Conservation (phyloP, 2,888 invertebrate species). For the Cheiracanthium punctorium region DNA sequence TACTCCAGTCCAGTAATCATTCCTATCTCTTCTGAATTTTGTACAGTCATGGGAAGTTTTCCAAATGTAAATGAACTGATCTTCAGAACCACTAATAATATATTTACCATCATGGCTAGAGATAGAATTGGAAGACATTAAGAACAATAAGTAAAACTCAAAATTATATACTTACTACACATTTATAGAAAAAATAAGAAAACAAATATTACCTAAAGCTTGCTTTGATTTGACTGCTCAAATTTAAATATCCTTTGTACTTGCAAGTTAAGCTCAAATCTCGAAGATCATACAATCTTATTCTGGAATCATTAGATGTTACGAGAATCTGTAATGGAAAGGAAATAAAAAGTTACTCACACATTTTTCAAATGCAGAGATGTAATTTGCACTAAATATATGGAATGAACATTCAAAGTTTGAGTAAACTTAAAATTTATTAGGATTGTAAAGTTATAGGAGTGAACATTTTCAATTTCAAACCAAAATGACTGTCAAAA, state of each 20-base stretch:
- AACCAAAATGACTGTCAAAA: too few relatives aligned
- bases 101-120: constrained; percentile 91
- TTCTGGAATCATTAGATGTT: constrained; percentile 97
- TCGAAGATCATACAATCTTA: constrained; percentile 94
- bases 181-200: not conserved
- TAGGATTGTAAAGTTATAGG: too few relatives aligned
- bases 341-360: too few relatives aligned
- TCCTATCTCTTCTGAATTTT: constrained; percentile 94
- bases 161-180: too few relatives aligned
- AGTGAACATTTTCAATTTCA: too few relatives aligned
- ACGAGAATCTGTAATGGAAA: constrained; percentile 83
- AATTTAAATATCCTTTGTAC: constrained; percentile 94
- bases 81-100: constrained; percentile 97
- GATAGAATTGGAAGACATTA: not conserved
- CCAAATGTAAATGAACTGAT: constrained; percentile 98
- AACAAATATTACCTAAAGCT: constrained; percentile 82
- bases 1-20: constrained; percentile 98
- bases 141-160: not conserved
- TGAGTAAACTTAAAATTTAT: too few relatives aligned
- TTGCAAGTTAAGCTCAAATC: constrained; percentile 96
- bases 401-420: too few relatives aligned
- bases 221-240: constrained; percentile 97
- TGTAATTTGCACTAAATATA: too few relatives aligned
- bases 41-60: constrained; percentile 97
- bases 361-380: too few relatives aligned